These are phyloP conservation scores for Torymus tubicola DNA, from an alignment of 2,888 invertebrate genomes.

Conservation along the genomic window DNA sequence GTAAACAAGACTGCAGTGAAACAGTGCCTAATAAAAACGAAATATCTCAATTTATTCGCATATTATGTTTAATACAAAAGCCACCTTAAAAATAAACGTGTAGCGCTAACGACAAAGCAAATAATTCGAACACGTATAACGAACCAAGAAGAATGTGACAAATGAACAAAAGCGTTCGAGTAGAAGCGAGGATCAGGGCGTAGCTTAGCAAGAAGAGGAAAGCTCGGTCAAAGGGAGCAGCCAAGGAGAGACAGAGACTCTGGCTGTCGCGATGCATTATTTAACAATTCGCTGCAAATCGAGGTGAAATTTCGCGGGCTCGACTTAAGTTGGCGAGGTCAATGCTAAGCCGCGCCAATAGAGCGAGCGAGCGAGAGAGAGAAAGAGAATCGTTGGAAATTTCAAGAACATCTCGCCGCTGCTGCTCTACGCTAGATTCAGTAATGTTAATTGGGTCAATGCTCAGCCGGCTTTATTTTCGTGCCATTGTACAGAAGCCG, in stretches of 20 bases:
- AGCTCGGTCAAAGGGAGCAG: too few relatives aligned
- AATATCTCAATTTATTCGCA: too few relatives aligned
- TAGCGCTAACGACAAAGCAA: too few relatives aligned
- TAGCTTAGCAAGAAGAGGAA: too few relatives aligned
- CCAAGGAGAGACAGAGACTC: background rate
- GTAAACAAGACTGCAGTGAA: too few relatives aligned
- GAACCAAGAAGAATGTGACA: too few relatives aligned
- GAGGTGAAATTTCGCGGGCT: slow-evolving; percentile 13
- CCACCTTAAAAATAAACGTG: too few relatives aligned
- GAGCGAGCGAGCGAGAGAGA: slow-evolving; percentile 36
- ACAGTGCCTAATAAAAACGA: too few relatives aligned
- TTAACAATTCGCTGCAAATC: slow-evolving; percentile 43
- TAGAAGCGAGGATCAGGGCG: too few relatives aligned
- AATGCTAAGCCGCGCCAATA: slow-evolving; percentile 46
- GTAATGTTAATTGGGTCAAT: slow-evolving; percentile 49
- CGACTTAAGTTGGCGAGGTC: slow-evolving; percentile 43
- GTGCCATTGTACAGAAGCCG: background rate
- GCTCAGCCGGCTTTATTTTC: slow-evolving; percentile 18
- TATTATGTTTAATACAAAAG: too few relatives aligned
- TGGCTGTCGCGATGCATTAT: slow-evolving; percentile 31
- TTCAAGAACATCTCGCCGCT: slow-evolving; percentile 45
- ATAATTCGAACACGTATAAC: too few relatives aligned
- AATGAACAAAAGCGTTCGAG: too few relatives aligned
- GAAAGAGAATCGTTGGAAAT: slow-evolving; percentile 45
- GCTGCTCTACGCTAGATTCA: slow-evolving; percentile 20